Percentiles rank a stretch among this genome's conserved stretches.
Evolutionary conservation across 2,113 vertebrate species (phyloP).

Genomic region (Solenodon paradoxus): DNA sequence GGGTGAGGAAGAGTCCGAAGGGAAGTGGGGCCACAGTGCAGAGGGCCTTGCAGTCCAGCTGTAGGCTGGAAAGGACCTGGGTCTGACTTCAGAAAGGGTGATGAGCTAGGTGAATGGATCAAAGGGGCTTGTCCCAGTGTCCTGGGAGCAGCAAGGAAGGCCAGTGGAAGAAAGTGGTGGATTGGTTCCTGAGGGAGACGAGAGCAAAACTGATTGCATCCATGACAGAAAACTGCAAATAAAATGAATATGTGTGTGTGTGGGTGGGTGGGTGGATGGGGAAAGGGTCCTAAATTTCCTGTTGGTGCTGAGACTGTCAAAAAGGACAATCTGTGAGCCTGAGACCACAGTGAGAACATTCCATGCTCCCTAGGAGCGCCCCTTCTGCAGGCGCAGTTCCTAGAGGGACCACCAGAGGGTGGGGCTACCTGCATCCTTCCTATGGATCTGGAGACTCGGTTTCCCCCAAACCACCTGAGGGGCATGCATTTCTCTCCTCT

Average conservation of each 20-base stretch:
- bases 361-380: rapidly evolving
- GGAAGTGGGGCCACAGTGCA: background rate
- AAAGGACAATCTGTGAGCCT: background rate
- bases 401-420: background rate
- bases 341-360: rapidly evolving
- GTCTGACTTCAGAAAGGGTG: background rate
- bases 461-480: background rate
- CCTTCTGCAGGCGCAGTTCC: background rate
- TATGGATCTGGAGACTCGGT: background rate
- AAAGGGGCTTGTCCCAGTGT: background rate
- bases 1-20: background rate
- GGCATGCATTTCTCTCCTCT: too few species aligned
- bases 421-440: background rate
- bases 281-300: too few species aligned
- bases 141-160: background rate
- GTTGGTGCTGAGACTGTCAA: background rate
- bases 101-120: background rate
- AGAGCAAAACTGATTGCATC: background rate
- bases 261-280: too few species aligned
- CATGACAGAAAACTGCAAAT: background rate
- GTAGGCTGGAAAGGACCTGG: background rate
- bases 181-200: background rate
- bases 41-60: too few species aligned
- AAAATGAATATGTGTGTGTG: background rate
- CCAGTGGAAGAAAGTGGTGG: background rate